Conservation (phyloP, 2,797 vertebrate species). For the Moxostoma hubbsi region DNA sequence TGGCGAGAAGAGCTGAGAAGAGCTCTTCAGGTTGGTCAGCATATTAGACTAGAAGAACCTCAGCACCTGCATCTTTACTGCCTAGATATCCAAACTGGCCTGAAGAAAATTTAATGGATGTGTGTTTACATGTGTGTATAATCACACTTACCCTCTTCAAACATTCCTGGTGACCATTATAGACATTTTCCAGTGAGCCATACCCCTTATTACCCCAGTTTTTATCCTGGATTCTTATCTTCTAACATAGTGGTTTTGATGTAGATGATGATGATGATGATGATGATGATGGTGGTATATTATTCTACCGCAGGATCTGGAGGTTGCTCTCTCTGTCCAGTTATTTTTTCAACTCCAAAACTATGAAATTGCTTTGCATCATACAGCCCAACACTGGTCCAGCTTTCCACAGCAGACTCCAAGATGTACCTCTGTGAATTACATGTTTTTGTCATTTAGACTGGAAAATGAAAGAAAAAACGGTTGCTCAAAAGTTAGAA, state of each 20-base stretch:
- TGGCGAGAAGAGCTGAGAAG: not conserved
- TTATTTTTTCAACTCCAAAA: not conserved
- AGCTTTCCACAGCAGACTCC: no score
- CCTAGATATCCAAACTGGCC: not conserved
- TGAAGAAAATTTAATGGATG: not conserved
- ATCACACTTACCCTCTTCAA: slow-evolving; percentile 8
- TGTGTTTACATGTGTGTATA: slow-evolving; percentile 3
- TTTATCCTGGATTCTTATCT: not conserved
- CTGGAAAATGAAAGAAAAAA: not conserved
- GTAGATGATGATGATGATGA: not conserved
- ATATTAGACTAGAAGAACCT: not conserved
- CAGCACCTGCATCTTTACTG: no score
- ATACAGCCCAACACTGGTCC: not conserved
- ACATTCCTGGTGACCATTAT: slow-evolving; percentile 1
- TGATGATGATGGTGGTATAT: slow-evolving; percentile 35
- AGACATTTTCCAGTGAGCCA: slow-evolving; percentile 5
- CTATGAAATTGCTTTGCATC: not conserved
- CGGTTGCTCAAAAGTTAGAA: not conserved
- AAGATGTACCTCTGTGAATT: no score
- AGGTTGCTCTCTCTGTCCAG: slow-evolving; percentile 38
- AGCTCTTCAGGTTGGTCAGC: not conserved
- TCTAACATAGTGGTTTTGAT: not conserved
- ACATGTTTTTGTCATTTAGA: not conserved
- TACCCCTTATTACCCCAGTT: not conserved
- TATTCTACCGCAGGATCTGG: slow-evolving; percentile 40